These are phyloP conservation scores for Darevskia mixta DNA, from an alignment of 2,797 vertebrate species.

Conservation along the genomic window DNA sequence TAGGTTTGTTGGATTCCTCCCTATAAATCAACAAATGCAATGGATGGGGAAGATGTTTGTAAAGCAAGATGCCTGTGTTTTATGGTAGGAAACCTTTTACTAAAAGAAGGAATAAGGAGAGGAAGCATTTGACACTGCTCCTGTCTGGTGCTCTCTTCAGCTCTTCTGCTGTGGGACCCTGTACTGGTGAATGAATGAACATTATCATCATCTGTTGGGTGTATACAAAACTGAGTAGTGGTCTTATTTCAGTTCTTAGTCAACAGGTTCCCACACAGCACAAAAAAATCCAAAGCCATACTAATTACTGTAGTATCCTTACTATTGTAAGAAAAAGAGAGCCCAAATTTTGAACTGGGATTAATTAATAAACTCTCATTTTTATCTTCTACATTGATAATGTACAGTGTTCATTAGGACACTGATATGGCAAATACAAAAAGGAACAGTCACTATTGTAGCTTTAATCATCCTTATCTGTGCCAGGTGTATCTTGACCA, in stretches of 20 bases:
- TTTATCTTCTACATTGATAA: background rate
- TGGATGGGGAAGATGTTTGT: background rate
- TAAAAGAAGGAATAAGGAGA: background rate
- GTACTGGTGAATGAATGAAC: constrained; percentile 54
- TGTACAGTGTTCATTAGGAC: background rate
- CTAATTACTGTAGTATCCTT: constrained; percentile 4
- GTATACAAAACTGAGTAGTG: constrained; percentile 42
- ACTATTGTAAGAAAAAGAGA: background rate
- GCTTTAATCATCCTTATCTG: background rate
- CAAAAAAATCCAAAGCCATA: constrained; percentile 21
- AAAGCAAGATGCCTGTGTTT: background rate
- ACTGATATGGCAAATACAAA: constrained; percentile 3
- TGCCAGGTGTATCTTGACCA: background rate
- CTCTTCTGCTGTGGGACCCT: constrained; percentile 55
- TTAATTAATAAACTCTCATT: constrained; percentile 1
- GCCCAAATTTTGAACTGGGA: background rate
- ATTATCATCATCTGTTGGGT: constrained; percentile 68
- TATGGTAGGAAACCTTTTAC: constrained; percentile 10
- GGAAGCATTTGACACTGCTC: constrained; percentile 47
- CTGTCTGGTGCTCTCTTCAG: constrained; percentile 42
- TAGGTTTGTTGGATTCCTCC: background rate
- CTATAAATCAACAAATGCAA: background rate
- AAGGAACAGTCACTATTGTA: background rate
- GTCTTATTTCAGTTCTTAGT: constrained; percentile 24
- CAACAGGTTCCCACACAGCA: constrained; percentile 35